phyloP scores from a whole-genome alignment of 2,113 vertebrate genomes.

The Gavia stellata region DNA sequence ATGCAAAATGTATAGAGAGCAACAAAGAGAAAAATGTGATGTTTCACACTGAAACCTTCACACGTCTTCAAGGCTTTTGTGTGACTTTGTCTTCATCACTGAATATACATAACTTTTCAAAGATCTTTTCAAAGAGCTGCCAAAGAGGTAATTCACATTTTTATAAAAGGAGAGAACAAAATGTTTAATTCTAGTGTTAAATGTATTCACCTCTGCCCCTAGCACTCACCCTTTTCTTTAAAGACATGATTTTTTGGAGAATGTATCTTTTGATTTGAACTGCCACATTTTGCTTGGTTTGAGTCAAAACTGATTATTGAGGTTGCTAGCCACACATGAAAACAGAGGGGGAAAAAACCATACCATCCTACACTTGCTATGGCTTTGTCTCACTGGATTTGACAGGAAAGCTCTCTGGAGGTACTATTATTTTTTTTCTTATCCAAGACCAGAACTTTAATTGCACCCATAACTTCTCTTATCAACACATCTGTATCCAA shows the following conservation, averaged over 20 bases:
- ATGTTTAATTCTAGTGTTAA: conserved; percentile 49
- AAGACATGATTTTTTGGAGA: not conserved
- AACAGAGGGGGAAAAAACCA: not conserved
- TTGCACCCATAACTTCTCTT: conserved; percentile 28
- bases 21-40: conserved; percentile 30
- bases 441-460: conserved; percentile 1
- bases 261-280: not conserved
- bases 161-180: not conserved
- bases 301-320: not conserved
- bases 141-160: conserved; percentile 39
- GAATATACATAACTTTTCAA: conserved; percentile 56
- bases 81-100: conserved; percentile 30
- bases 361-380: not conserved
- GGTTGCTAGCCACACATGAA: not conserved
- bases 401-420: not conserved
- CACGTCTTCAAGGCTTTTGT: conserved; percentile 39
- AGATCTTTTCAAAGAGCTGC: conserved; percentile 47
- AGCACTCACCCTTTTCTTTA: not conserved
- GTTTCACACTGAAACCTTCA: conserved; percentile 51
- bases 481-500: conserved; percentile 52
- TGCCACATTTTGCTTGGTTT: not conserved
- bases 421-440: not conserved
- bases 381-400: not conserved
- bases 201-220: not conserved
- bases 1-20: conserved; percentile 12